phyloP scores from a whole-genome alignment of 2,113 vertebrate genomes.

The Oryctolagus cuniculus region mOryCun1.1 NC_091434.1:137989501-137990000 shows the following conservation, averaged over 20 bases:
- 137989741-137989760: neutral
- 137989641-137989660: neutral
- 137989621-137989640: neutral
- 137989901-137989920: slow-evolving; percentile 32
- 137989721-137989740: neutral
- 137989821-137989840: neutral
- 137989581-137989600: neutral
- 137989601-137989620: neutral
- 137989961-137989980: neutral
- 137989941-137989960: neutral
- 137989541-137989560: neutral
- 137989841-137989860: slow-evolving; percentile 38
- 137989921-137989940: neutral
- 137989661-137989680: neutral
- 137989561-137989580: neutral
- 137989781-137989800: slow-evolving; percentile 12
- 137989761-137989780: neutral
- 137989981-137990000: slow-evolving; percentile 24
- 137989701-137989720: neutral
- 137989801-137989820: slow-evolving; percentile 31
- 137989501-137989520: neutral
- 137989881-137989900: slow-evolving; percentile 21
- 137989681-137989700: neutral
- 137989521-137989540: neutral
- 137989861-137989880: neutral